Base-by-base conservation (phyloP, 2,113 vertebrate genomes). In the Australoheros scitulus region DNA sequence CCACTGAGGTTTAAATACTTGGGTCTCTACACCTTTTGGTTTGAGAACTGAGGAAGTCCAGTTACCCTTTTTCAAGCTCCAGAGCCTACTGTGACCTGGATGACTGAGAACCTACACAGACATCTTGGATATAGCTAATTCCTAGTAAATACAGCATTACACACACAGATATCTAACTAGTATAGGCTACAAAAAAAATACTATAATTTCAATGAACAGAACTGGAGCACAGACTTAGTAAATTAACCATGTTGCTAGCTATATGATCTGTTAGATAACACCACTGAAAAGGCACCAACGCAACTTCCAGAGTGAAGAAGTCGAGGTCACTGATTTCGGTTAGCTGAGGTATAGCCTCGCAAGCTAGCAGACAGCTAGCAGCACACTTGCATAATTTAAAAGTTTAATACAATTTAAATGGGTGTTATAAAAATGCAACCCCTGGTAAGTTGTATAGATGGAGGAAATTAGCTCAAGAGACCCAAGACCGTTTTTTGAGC, bases 191-290 rank as follows among this genome's bases (percentile, higher is more conserved):
- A 50, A 29, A 50, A 18, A 50, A 3, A 29, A 29, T 52, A 5
- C 11, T 52, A 29, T 15, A 0, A 52, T 20, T 70, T 70, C 0
- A 29, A 15, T 70, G 15, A 11, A 18, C 22, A 68, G 22, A 68
- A 29, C 22, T 70, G 0, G 64, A 0, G 41, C 2, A 6, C 24
- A 29, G 64, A 43, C 15, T 26, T 70, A 70, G 65, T 20, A 32
- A 50, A 29, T 32, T 70, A 70, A 52, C 0, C 24, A 29, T 26
- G 15, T 14, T 70, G 47, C 18, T 50, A 50, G 15, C 2, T 24
- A 52, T 50, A 29, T 70, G 10, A 50, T 50, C 26, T 70, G 26
- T 50, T 24, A 70, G 24, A 70, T 7, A 50, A 50, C 26, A 56
- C 3, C 1, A 18, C 15, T 32, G 8, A 32, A 61, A 18, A 34